Percentiles rank a stretch among this genome's conserved stretches.
Conservation (phyloP, 1,140 invertebrate genomes). For the Sycophaga agraensis region DNA sequence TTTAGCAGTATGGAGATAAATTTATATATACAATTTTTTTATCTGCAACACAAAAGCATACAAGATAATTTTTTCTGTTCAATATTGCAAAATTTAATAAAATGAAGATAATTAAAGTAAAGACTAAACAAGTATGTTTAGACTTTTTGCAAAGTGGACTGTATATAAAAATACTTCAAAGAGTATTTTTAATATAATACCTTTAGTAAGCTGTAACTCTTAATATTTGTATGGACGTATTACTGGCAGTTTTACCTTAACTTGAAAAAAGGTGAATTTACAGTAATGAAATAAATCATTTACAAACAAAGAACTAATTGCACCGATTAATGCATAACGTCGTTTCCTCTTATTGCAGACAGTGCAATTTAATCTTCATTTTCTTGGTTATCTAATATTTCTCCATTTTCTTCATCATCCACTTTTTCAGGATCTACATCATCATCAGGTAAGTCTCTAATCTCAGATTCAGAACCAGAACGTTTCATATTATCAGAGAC, state of each 20-base stretch:
- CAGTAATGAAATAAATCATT: constrained; percentile 25
- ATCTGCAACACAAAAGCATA: constrained; percentile 32
- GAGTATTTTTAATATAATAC: constrained; percentile 8
- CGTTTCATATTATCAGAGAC: constrained; percentile 39
- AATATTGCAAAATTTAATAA: constrained; percentile 30
- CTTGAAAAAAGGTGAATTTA: constrained; percentile 17
- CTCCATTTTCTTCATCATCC: constrained; percentile 46
- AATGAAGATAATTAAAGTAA: constrained; percentile 32
- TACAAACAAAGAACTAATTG: constrained; percentile 14
- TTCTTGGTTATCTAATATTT: constrained; percentile 52
- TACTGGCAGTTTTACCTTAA: constrained; percentile 20
- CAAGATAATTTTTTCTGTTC: constrained; percentile 28
- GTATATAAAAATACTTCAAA: constrained; percentile 3
- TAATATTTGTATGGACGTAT: constrained; percentile 20
- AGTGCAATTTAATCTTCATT: constrained; percentile 50
- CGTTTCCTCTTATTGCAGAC: neutral
- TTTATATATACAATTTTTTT: constrained; percentile 29
- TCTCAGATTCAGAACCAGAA: constrained; percentile 42
- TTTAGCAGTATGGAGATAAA: constrained; percentile 15
- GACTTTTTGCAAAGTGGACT: constrained; percentile 23
- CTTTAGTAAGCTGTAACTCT: constrained; percentile 1
- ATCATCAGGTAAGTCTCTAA: constrained; percentile 46
- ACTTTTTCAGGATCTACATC: constrained; percentile 42
- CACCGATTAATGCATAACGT: constrained; percentile 18
- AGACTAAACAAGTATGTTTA: constrained; percentile 25